Evolutionary conservation across 2,888 invertebrate genomes (phyloP).

Genomic region (Rhamnusium bicolor): DNA sequence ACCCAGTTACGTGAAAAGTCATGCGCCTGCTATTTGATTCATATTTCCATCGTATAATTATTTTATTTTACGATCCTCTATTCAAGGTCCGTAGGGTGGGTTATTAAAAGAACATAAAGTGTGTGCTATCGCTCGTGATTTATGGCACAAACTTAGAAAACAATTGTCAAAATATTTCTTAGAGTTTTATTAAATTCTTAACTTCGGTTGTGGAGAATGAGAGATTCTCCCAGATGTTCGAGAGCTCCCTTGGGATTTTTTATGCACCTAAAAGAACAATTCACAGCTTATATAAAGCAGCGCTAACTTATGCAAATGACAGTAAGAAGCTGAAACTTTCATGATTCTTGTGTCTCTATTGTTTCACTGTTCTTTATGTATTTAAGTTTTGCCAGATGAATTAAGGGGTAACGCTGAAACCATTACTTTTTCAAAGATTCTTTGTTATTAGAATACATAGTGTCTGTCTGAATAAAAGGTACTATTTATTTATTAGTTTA

Average conservation of each 20-base stretch:
- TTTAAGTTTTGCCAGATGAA: constrained; percentile 10
- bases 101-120: constrained; percentile 58
- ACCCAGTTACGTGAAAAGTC: constrained; percentile 36
- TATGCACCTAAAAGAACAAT: constrained; percentile 32
- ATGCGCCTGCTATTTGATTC: constrained; percentile 30
- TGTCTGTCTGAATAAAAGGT: too few relatives aligned
- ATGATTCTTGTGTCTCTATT: constrained; percentile 19
- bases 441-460: background rate
- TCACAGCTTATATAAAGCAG: constrained; percentile 38
- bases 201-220: background rate
- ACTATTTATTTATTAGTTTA: too few relatives aligned
- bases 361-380: constrained; percentile 10
- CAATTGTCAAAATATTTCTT: constrained; percentile 58
- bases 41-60: constrained; percentile 39
- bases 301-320: constrained; percentile 43
- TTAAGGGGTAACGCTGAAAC: background rate
- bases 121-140: constrained; percentile 51
- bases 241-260: constrained; percentile 23
- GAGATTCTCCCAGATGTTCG: constrained; percentile 33
- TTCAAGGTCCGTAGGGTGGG: constrained; percentile 45
- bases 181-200: constrained; percentile 54
- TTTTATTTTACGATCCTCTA: constrained; percentile 39
- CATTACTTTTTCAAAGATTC: background rate
- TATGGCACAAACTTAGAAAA: constrained; percentile 49
- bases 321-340: constrained; percentile 36